Evolutionary conservation across 2,113 vertebrate genomes (phyloP).

Genomic region (Pluvianellus socialis): DNA sequence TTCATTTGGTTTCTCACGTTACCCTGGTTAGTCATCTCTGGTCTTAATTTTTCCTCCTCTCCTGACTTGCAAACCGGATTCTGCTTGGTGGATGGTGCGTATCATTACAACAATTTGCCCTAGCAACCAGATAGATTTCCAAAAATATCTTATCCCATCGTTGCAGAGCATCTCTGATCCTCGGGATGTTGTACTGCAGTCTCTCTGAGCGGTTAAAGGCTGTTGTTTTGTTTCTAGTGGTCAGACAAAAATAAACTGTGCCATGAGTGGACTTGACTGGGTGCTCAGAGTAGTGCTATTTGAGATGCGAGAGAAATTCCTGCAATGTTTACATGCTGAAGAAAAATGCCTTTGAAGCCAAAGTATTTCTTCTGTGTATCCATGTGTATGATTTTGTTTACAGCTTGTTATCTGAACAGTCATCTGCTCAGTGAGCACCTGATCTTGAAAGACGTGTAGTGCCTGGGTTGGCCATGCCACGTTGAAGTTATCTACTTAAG

Average conservation of each 20-base stretch:
- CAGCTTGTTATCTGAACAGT: not conserved
- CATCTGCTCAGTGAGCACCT: conserved; percentile 25
- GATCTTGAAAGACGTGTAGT: not conserved
- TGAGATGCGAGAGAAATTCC: not conserved
- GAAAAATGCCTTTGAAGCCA: not conserved
- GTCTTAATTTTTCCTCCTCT: not conserved
- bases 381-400: not conserved
- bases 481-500: not conserved
- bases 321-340: not conserved
- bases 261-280: not conserved
- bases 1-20: conserved; percentile 27
- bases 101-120: conserved; percentile 10
- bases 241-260: not conserved
- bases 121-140: conserved; percentile 29
- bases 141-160: not conserved
- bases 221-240: not conserved
- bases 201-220: not conserved
- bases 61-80: not conserved
- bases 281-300: not conserved
- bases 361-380: not conserved
- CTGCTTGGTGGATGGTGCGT: not conserved
- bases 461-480: not conserved
- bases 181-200: not conserved
- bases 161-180: not conserved
- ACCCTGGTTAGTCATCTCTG: not conserved